Conservation (phyloP, 2,888 invertebrate genomes). For the Drosophila conformis region DNA sequence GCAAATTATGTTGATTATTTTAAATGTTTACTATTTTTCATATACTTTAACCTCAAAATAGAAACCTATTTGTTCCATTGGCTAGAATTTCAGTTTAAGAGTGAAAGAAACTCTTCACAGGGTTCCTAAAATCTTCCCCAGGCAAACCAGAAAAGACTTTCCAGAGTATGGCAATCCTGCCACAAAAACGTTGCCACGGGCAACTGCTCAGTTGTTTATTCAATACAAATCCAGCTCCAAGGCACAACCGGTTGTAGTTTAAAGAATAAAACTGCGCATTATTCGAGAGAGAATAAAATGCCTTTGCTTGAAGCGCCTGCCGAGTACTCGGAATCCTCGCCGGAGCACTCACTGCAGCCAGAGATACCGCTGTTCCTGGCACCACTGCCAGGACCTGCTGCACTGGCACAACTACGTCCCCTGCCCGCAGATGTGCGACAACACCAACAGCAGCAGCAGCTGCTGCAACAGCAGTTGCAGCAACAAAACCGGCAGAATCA, state of each 20-base stretch:
- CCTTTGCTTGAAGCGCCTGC: slow-evolving; percentile 80
- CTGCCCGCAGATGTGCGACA: slow-evolving; percentile 52
- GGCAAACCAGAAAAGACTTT: not conserved
- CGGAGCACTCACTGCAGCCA: slow-evolving; percentile 82
- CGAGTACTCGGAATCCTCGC: slow-evolving; percentile 78
- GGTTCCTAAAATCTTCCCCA: not conserved
- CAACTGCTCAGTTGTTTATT: slow-evolving; percentile 49
- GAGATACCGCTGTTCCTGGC: slow-evolving; percentile 58
- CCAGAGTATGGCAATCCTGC: slow-evolving; percentile 32
- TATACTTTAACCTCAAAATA: not conserved
- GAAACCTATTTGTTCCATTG: not conserved
- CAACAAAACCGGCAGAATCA: slow-evolving; percentile 44
- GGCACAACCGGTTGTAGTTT: slow-evolving; percentile 16
- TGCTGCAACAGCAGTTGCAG: slow-evolving; percentile 13
- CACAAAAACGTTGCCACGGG: slow-evolving; percentile 30
- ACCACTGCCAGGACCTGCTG: slow-evolving; percentile 56
- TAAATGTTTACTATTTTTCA: not conserved
- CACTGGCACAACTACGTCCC: slow-evolving; percentile 55
- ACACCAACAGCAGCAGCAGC: slow-evolving; percentile 45
- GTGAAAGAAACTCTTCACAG: not conserved
- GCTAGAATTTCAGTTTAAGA: not conserved
- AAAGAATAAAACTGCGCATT: not conserved
- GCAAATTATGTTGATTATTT: not conserved
- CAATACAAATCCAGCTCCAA: slow-evolving; percentile 40
- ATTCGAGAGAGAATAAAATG: slow-evolving; percentile 55